Conservation (phyloP, 1,140 invertebrate species). For the Achatina immaculata region DNA sequence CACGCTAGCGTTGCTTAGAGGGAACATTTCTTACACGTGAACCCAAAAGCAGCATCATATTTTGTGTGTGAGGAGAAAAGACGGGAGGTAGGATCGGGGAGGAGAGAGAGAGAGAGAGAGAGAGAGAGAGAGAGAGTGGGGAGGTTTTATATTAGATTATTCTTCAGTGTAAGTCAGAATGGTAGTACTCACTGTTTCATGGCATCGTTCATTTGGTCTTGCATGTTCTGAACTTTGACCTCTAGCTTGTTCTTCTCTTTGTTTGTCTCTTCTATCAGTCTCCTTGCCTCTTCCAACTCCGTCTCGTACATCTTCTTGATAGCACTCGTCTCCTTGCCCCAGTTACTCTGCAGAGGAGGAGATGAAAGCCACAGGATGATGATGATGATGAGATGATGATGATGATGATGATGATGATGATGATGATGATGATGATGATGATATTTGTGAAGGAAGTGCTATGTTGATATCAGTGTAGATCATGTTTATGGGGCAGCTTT, state of each 20-base stretch:
- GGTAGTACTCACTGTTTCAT: constrained; percentile 18
- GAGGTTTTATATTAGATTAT: neutral
- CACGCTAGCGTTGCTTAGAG: too few species aligned
- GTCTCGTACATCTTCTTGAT: constrained; percentile 74
- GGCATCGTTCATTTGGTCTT: constrained; percentile 61
- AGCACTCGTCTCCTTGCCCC: constrained; percentile 71
- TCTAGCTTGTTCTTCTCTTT: constrained; percentile 66
- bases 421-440: constrained; percentile 5
- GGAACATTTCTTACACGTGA: too few species aligned
- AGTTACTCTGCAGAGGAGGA: constrained; percentile 56
- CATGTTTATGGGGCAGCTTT: neutral
- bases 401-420: too few species aligned
- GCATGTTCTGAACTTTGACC: constrained; percentile 57
- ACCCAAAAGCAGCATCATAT: too few species aligned
- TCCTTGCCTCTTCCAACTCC: constrained; percentile 69
- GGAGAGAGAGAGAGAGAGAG: neutral
- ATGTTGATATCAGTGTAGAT: neutral
- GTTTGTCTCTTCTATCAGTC: constrained; percentile 66
- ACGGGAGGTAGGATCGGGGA: neutral
- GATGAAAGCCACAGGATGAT: neutral
- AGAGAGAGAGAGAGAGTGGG: neutral
- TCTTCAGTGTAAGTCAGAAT: neutral
- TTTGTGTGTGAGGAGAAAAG: neutral
- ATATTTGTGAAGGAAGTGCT: neutral
- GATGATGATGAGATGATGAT: neutral